Percentiles rank a stretch among this genome's conserved stretches.
Evolutionary conservation across 2,797 vertebrate genomes (phyloP).

Genomic region (Phoeniculus purpureus): DNA sequence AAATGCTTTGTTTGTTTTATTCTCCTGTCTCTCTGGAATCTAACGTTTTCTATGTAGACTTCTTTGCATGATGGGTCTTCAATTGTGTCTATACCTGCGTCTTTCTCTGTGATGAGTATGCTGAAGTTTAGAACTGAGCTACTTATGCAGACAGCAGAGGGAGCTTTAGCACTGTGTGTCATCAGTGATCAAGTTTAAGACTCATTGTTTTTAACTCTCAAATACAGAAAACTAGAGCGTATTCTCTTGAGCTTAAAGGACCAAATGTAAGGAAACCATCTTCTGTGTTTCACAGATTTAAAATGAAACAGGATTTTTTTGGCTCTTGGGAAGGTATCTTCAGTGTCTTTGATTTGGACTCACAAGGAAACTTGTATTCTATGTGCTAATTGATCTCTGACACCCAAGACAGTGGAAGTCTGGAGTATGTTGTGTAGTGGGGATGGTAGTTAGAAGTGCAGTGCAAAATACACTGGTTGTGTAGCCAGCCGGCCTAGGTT

Average conservation of each 20-base stretch:
- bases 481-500: background rate
- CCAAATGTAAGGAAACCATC: background rate
- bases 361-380: background rate
- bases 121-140: background rate
- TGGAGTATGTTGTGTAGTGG: background rate
- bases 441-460: background rate
- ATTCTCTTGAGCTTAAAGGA: background rate
- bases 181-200: background rate
- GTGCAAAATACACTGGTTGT: background rate
- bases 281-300: background rate
- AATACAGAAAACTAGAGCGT: background rate
- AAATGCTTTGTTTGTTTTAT: fast-evolving
- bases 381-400: background rate
- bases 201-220: background rate
- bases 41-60: background rate
- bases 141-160: constrained; percentile 51
- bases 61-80: background rate
- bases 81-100: background rate
- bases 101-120: background rate
- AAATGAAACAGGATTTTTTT: background rate
- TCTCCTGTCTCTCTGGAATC: background rate
- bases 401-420: background rate
- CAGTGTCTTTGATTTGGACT: background rate
- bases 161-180: background rate
- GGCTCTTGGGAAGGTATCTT: background rate